Evolutionary conservation across 2,888 invertebrate genomes (phyloP).

Genomic region (Craniophora ligustri): DNA sequence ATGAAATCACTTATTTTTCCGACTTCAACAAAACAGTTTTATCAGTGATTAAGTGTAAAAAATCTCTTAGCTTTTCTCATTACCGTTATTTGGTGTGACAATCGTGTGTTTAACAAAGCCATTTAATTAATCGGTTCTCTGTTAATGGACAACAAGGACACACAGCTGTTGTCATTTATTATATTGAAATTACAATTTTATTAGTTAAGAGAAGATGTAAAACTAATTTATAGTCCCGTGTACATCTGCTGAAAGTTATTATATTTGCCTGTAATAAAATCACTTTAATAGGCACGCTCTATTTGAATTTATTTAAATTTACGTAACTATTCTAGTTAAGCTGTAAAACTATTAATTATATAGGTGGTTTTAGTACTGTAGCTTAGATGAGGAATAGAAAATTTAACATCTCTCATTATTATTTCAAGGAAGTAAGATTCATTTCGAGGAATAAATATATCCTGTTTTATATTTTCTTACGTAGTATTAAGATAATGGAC

Average conservation of each 20-base stretch:
- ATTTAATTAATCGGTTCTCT: constrained; percentile 38
- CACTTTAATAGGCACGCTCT: constrained; percentile 21
- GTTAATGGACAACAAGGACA: constrained; percentile 22
- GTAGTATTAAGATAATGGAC: no score
- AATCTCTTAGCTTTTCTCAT: no score
- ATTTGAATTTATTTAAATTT: constrained; percentile 21
- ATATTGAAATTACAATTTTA: constrained; percentile 45
- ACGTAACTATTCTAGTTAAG: neutral
- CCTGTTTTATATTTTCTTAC: no score
- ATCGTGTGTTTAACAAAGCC: constrained; percentile 13
- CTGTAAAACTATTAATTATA: neutral
- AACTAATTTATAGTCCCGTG: constrained; percentile 36
- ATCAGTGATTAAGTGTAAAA: no score
- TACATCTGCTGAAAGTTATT: constrained; percentile 42
- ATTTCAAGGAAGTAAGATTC: no score
- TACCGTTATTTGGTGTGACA: no score
- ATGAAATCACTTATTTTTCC: no score
- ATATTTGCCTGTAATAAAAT: constrained; percentile 40
- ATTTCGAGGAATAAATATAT: no score
- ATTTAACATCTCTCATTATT: no score
- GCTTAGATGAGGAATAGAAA: no score
- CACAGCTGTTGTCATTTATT: constrained; percentile 39
- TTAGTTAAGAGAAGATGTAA: constrained; percentile 29
- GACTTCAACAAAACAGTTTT: constrained; percentile 29
- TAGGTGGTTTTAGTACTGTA: no score